Conservation (phyloP, 2,888 invertebrate species). For the Hirtodrosophila cameraria region DNA sequence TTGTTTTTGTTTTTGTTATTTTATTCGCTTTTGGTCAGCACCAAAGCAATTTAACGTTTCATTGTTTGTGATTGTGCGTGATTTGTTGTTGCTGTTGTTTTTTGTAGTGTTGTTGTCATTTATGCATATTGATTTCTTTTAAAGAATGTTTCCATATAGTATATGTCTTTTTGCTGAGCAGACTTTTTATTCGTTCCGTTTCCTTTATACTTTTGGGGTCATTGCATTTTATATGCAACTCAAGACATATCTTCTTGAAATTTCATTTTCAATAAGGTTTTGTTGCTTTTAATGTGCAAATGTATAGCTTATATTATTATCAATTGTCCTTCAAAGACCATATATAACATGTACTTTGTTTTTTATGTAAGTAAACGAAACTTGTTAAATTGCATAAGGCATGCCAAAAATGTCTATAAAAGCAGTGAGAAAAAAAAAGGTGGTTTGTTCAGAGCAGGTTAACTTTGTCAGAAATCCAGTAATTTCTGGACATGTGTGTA, state of each 20-base stretch:
- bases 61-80: constrained; percentile 43
- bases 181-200: constrained; percentile 9
- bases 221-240: constrained; percentile 8
- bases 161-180: constrained; percentile 7
- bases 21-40: constrained; percentile 33
- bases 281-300: too few species aligned
- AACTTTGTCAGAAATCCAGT: constrained; percentile 2
- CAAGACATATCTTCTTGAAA: background rate
- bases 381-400: too few species aligned
- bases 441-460: background rate
- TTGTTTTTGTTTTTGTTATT: constrained; percentile 21
- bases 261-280: constrained; percentile 6
- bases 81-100: constrained; percentile 22
- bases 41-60: constrained; percentile 44
- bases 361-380: too few species aligned
- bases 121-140: constrained; percentile 59
- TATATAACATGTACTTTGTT: background rate
- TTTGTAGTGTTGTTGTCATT: constrained; percentile 9
- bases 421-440: background rate
- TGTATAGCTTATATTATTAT: too few species aligned
- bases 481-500: constrained; percentile 7
- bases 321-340: too few species aligned
- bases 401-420: too few species aligned
- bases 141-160: constrained; percentile 47
- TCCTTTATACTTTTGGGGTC: constrained; percentile 12